Base-by-base conservation (phyloP, 2,797 vertebrate genomes). In the Ibycter americanus region DNA sequence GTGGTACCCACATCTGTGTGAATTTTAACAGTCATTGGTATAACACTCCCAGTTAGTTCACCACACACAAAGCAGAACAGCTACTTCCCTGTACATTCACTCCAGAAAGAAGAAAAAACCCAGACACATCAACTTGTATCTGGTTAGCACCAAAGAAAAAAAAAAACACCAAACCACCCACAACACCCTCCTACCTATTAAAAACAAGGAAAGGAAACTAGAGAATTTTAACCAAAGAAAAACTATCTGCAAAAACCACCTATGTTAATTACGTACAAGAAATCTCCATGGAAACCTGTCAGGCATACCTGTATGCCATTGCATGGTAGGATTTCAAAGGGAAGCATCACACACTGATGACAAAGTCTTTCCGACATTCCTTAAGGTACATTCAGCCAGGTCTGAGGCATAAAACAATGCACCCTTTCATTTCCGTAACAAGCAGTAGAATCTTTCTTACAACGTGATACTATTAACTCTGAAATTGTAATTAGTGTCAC, bases 221-320 rank as follows among this genome's bases (percentile, higher is more conserved):
- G 93, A 72, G 52, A 84, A 89, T 74, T 65, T 86, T 71, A 93
- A 36, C 55, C 47, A 74, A 55, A 65, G 38, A 62, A 83, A 92
- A 89, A 27, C 56, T 78, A 40, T 32, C 36, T 31, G 32, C 12
- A 73, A 77, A 81, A 77, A 63, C 74, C 40, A 23, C 63, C 91
- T 70, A 14, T 27, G 13, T 76, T 96, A 90, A 97, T 71, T 84
- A 95, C 87, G 65, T 26, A 4, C 63, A 63, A 90, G 85, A 91
- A 86, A 82, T 98, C 96, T 96, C 96, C 97, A 98, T 98, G 97
- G 97, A 96, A 97, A 98, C 97, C 67, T 22, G 55, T 34, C 82
- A 93, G 95, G 89, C 49, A 70, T 72, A 49, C 71, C 84, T 70
- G 56, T 49, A 78, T 74, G 78, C 47, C 55, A 27, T 3, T 58